Evolutionary conservation across 2,888 invertebrate genomes (phyloP).

Genomic region (Spialia ferax): DNA sequence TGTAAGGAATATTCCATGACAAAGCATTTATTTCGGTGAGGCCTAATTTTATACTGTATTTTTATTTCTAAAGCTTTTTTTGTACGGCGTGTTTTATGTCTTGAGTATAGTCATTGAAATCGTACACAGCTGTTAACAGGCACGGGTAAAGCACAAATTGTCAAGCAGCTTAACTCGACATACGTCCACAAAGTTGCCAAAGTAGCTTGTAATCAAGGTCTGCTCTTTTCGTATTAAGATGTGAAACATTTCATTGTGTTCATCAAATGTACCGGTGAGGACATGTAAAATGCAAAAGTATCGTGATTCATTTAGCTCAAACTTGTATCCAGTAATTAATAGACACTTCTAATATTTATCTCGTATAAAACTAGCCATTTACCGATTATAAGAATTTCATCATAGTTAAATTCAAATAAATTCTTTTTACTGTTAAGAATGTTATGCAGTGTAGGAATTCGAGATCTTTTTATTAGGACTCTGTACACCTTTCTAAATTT

Average conservation of each 20-base stretch:
- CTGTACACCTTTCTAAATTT: slow-evolving; percentile 73
- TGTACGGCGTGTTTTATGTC: slow-evolving; percentile 38
- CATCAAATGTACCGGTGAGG: slow-evolving; percentile 43
- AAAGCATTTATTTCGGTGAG: slow-evolving; percentile 79
- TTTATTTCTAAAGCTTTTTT: slow-evolving; percentile 61
- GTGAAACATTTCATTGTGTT: slow-evolving; percentile 56
- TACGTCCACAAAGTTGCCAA: slow-evolving; percentile 85
- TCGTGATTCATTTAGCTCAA: slow-evolving; percentile 51
- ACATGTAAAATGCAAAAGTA: slow-evolving; percentile 43
- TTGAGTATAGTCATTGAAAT: slow-evolving; percentile 26
- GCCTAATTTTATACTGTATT: slow-evolving; percentile 75
- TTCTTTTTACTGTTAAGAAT: slow-evolving; percentile 32
- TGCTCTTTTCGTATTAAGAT: slow-evolving; percentile 58
- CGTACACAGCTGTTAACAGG: slow-evolving; percentile 50
- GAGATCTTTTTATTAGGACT: slow-evolving; percentile 56
- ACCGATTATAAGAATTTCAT: slow-evolving; percentile 27
- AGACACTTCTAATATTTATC: slow-evolving; percentile 48
- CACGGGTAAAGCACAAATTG: slow-evolving; percentile 64
- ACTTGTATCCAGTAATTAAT: slow-evolving; percentile 39
- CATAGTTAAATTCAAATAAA: slow-evolving; percentile 16
- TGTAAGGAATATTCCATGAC: slow-evolving; percentile 78
- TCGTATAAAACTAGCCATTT: slow-evolving; percentile 26
- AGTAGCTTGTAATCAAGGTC: slow-evolving; percentile 71
- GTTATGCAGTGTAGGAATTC: slow-evolving; percentile 61
- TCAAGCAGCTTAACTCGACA: slow-evolving; percentile 66